Evolutionary conservation across 2,797 vertebrate species (phyloP).

Genomic region (Falco concolor): DNA sequence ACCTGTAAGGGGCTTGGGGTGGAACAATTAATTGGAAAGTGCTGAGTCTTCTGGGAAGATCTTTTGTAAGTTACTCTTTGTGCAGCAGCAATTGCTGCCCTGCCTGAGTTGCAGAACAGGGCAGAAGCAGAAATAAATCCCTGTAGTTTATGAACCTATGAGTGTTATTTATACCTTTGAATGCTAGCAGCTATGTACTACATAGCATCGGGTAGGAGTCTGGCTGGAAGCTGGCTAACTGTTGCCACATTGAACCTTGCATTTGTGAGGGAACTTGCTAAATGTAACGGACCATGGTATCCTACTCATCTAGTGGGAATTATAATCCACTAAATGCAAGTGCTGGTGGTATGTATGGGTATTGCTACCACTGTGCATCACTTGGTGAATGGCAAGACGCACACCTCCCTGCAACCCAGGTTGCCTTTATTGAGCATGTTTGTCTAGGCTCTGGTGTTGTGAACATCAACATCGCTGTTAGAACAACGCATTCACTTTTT

Average conservation of each 20-base stretch:
- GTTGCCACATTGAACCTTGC: background rate
- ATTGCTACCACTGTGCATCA: rapidly evolving
- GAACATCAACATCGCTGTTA: background rate
- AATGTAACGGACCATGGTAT: background rate
- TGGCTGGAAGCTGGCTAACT: background rate
- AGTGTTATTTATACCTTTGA: background rate
- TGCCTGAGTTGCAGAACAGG: background rate
- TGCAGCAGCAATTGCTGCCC: background rate
- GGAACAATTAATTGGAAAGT: background rate
- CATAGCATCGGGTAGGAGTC: background rate
- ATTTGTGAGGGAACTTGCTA: background rate
- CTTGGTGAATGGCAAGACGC: rapidly evolving
- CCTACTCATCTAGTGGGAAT: background rate
- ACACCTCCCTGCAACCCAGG: background rate
- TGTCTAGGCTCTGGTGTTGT: background rate
- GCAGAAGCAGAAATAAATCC: background rate
- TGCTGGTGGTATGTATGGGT: background rate
- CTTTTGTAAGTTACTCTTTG: background rate
- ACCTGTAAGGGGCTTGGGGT: background rate
- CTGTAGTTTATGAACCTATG: background rate
- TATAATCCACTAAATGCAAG: background rate
- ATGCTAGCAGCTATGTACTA: background rate
- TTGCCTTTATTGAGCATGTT: background rate
- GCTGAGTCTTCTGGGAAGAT: background rate
- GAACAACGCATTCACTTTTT: background rate